A percentile compares a stretch with the other conserved stretches of the same genome.
Evolutionary conservation across 2,888 invertebrate species (phyloP).

Genomic region (Limnephilus rhombicus): DNA sequence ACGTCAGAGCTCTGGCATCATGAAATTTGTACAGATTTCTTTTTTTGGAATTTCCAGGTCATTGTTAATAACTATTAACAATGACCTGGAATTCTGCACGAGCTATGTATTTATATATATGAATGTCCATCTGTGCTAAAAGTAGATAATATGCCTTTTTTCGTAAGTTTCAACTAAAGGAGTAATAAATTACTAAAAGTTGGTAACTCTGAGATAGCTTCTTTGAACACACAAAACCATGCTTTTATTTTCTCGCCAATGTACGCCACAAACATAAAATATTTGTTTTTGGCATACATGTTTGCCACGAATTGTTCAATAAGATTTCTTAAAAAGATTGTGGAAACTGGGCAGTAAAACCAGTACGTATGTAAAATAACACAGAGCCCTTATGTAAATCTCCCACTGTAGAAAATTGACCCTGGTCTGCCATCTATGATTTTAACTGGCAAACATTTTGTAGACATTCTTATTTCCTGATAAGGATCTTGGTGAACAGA

Average conservation of each 20-base stretch:
- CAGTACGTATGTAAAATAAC: background rate
- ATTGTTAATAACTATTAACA: background rate
- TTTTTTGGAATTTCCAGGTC: background rate
- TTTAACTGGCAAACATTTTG: background rate
- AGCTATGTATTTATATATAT: background rate
- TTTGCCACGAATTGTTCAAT: background rate
- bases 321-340: background rate
- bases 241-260: no score
- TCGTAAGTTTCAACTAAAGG: background rate
- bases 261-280: no score
- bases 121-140: background rate
- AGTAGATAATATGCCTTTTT: background rate
- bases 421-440: background rate
- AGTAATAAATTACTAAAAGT: no score
- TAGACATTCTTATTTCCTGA: background rate
- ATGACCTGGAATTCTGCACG: no score
- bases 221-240: no score
- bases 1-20: background rate
- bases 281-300: no score
- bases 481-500: background rate
- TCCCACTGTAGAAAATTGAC: background rate
- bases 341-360: background rate
- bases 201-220: no score
- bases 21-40: background rate
- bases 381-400: background rate